Conservation (phyloP, 2,797 vertebrate species). For the Girardinus metallicus region DNA sequence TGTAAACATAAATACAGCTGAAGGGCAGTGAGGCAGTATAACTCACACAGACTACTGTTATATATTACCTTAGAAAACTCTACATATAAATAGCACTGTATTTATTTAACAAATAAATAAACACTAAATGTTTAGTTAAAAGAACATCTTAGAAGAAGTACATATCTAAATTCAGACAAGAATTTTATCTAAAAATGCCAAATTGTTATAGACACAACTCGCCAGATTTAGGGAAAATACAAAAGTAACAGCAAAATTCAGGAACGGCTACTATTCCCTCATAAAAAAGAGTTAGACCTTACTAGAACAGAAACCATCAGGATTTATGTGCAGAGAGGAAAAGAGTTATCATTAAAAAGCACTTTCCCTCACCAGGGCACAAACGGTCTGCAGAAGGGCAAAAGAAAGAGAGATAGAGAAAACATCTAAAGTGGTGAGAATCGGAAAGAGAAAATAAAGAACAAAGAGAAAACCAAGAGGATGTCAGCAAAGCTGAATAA, state of each 20-base stretch:
- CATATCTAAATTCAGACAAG: neutral
- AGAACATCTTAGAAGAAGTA: neutral
- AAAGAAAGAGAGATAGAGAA: conserved; percentile 13
- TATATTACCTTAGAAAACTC: neutral
- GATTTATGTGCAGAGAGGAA: conserved; percentile 26
- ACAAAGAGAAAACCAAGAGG: conserved; percentile 7
- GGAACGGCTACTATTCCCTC: neutral
- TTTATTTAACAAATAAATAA: neutral
- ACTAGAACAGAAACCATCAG: conserved; percentile 15
- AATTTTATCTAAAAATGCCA: neutral
- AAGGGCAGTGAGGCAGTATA: neutral
- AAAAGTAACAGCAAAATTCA: conserved; percentile 1
- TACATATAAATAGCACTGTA: neutral
- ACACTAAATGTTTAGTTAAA: neutral
- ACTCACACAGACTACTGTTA: neutral
- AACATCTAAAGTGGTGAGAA: conserved; percentile 27
- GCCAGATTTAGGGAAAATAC: conserved; percentile 2
- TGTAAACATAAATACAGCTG: neutral
- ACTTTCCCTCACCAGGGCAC: conserved; percentile 14
- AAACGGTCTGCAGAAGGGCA: conserved; percentile 5
- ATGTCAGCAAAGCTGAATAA: conserved; percentile 38
- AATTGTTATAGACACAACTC: conserved; percentile 1
- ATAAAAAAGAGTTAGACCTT: conserved; percentile 11
- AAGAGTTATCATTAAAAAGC: conserved; percentile 30
- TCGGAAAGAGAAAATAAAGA: conserved; percentile 25